Conservation (phyloP, 30 jellyfish, hydroid and myxozoan species). For the Nemopilema nomurai region DNA sequence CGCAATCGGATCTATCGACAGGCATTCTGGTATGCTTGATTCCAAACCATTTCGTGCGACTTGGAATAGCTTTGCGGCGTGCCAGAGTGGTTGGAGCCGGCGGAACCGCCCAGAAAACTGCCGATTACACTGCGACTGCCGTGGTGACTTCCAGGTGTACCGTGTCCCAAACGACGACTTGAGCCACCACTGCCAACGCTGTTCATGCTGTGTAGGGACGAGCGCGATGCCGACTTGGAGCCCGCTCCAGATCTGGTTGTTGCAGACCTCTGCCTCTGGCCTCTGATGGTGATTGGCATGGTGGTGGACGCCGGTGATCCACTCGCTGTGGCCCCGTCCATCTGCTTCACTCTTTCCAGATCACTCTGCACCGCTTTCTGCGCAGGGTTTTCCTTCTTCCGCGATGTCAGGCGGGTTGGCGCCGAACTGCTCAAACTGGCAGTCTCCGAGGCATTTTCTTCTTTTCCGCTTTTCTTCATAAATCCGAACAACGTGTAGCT, state of each 20-base stretch:
- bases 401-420: conserved; percentile 34
- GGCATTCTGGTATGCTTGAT: conserved; percentile 62
- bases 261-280: conserved; percentile 36
- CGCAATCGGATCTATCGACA: conserved; percentile 16
- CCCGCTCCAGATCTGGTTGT: conserved; percentile 56
- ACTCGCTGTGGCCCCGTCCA: conserved; percentile 38
- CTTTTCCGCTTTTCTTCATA: conserved; percentile 28
- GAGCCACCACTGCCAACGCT: conserved; percentile 71
- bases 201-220: conserved; percentile 41
- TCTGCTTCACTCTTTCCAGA: conserved; percentile 14
- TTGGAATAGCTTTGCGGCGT: conserved; percentile 54
- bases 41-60: conserved; percentile 71
- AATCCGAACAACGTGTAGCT: conserved; percentile 47
- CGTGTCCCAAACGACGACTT: conserved; percentile 63
- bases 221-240: conserved; percentile 42
- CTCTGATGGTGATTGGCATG: conserved; percentile 47
- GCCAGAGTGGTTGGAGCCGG: conserved; percentile 40
- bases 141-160: conserved; percentile 61
- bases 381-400: conserved; percentile 28
- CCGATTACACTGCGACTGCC: conserved; percentile 63
- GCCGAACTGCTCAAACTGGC: conserved; percentile 61
- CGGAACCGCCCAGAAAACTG: conserved; percentile 37
- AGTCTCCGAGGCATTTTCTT: conserved; percentile 10
- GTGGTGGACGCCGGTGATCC: conserved; percentile 68
- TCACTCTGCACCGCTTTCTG: background rate